Evolutionary conservation across 2,888 invertebrate species (phyloP).

Genomic region (Meta bourneti): DNA sequence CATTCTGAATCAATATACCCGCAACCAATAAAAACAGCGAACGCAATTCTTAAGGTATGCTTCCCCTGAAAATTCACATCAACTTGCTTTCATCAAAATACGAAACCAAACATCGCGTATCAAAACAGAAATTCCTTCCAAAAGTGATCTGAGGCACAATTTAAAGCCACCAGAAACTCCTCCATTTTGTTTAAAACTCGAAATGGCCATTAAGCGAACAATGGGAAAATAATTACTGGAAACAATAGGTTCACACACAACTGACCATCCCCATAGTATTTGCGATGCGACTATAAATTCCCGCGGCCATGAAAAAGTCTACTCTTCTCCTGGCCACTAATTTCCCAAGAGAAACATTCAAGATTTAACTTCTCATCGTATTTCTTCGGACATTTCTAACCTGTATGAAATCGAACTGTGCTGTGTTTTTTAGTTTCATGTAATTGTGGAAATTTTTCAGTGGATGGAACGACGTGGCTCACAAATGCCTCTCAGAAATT

Average conservation of each 20-base stretch:
- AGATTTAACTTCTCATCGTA: conserved; percentile 27
- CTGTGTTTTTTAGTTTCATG: conserved; percentile 13
- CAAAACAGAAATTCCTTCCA: neutral
- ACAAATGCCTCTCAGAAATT: no score
- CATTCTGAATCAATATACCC: no score
- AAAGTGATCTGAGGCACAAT: neutral
- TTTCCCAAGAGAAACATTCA: conserved; percentile 45
- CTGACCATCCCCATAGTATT: conserved; percentile 1
- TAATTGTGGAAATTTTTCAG: conserved; percentile 4
- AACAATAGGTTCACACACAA: conserved; percentile 28
- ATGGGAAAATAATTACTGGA: conserved; percentile 41
- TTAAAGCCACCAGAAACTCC: neutral
- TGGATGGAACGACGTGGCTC: no score
- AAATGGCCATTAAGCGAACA: neutral
- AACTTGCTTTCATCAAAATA: no score
- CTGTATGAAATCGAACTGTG: neutral
- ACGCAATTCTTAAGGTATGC: no score
- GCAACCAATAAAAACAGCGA: no score
- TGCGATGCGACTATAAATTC: neutral
- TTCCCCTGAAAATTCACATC: no score
- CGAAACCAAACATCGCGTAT: no score
- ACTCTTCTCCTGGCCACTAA: conserved; percentile 20
- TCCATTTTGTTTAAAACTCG: conserved; percentile 17
- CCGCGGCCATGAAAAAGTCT: neutral
- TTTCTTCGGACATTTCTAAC: conserved; percentile 1